Evolutionary conservation across 2,797 vertebrate species (phyloP).

Genomic region (Cebuella pygmaea): DNA sequence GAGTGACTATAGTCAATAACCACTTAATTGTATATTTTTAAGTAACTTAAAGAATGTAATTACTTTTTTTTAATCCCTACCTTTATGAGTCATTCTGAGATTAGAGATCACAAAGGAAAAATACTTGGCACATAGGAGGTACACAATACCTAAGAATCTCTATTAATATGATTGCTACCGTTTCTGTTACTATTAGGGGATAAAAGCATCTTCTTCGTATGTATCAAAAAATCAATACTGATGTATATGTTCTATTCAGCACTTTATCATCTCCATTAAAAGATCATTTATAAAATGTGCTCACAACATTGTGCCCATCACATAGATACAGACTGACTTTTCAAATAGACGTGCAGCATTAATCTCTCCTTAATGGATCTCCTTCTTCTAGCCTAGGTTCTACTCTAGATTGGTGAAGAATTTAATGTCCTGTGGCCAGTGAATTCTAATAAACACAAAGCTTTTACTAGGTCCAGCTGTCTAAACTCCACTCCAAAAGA

Average conservation of each 20-base stretch:
- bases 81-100: not conserved
- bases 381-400: not conserved
- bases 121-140: not conserved
- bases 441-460: constrained; percentile 33
- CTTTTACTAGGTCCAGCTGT: constrained; percentile 1
- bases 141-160: not conserved
- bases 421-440: not conserved
- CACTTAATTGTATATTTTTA: not conserved
- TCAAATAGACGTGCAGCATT: not conserved
- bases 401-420: not conserved
- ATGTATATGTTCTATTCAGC: not conserved
- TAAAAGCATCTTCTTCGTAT: not conserved
- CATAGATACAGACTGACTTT: not conserved
- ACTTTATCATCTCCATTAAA: constrained; percentile 14
- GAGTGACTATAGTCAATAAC: not conserved
- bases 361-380: constrained; percentile 23
- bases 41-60: not conserved
- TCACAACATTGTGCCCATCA: not conserved
- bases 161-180: not conserved
- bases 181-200: not conserved
- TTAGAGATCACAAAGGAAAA: not conserved
- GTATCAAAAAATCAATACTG: not conserved
- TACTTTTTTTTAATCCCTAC: not conserved
- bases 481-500: constrained; percentile 20
- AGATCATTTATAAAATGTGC: constrained; percentile 41